Evolutionary conservation across 2,113 vertebrate genomes (phyloP).

Genomic region (Pelecanoides urinatrix): DNA sequence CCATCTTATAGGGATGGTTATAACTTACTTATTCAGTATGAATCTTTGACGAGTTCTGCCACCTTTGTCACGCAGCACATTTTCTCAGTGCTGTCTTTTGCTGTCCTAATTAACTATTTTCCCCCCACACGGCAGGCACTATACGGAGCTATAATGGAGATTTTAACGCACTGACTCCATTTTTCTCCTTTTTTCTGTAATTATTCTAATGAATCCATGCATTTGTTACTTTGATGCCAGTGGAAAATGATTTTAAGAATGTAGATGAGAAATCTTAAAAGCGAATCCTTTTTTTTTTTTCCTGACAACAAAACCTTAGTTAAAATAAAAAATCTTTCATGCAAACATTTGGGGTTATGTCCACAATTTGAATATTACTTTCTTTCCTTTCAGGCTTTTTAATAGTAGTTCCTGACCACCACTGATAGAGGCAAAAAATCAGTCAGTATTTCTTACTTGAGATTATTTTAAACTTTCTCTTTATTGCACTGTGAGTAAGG

Average conservation of each 20-base stretch:
- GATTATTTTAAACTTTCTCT: conserved; percentile 45
- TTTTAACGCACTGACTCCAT: neutral
- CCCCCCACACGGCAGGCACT: conserved; percentile 6
- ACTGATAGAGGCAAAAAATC: neutral
- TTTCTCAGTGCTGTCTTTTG: conserved; percentile 30
- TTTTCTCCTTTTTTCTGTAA: neutral
- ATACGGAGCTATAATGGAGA: conserved; percentile 33
- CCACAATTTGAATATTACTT: conserved; percentile 12
- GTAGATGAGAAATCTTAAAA: conserved; percentile 61
- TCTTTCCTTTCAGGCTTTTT: conserved; percentile 6
- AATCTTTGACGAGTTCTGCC: conserved; percentile 36
- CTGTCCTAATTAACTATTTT: conserved; percentile 65
- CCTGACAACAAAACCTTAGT: conserved; percentile 3
- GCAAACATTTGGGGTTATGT: neutral
- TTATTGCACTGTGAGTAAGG: neutral
- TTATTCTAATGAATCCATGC: conserved; percentile 55
- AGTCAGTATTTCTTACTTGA: neutral
- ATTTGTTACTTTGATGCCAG: conserved; percentile 35
- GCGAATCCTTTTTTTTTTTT: neutral
- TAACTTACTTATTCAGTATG: neutral
- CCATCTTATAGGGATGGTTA: neutral
- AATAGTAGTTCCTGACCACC: neutral
- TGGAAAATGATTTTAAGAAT: conserved; percentile 51
- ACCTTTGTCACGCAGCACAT: conserved; percentile 44
- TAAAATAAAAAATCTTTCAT: neutral